Evolutionary conservation across 2,797 vertebrate species (phyloP), one percentile per base, ranked within the genome.

Genomic region (Myripristis jacobus): DNA sequence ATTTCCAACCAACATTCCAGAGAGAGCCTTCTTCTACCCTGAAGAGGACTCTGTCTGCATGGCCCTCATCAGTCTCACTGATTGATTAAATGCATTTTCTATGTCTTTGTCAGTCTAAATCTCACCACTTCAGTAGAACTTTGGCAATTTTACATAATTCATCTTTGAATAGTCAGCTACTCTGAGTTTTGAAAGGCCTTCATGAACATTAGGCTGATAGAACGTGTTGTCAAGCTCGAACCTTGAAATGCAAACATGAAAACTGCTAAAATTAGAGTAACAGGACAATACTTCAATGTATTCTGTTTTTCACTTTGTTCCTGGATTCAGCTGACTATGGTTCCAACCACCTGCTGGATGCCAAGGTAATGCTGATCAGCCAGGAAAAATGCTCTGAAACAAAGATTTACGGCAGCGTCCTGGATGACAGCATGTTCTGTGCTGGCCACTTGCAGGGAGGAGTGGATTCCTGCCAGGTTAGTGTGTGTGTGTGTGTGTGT

Each of bases 351-450:
- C 92, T 99, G 57, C 85, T 98, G 67, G 93, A 97, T 41, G 96
- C 96, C 78, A 92, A 93, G 0, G 96, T 99, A 55, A 92, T 95
- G 75, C 81, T 99, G 77, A 98, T 99, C 60, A 89, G 92, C 0
- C 94, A 95, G 66, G 52, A 59, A 6, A 82, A 82, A 16, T 99
- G 98, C 90, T 93, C 94, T n/a, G 90, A 91, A 0, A 64, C 1
- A 1, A 11, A 1, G 0, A 63, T 94, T 3, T 96, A 97, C 9
- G 81, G 94, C 7, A 65, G 12, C 0, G 2, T 2, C 0, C 53
- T 99, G 50, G 95, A 96, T 13, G 72, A 90, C 18, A 34, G 21
- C 55, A 95, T 95, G 94, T 70, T 95, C 60, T 95, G 94, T 46
- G 94, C 94, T 8, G 94, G 94, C 15, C 8, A 93, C 81, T 87